A percentile compares a stretch with the other conserved stretches of the same genome.
Evolutionary conservation across 1,140 invertebrate genomes (phyloP).

Genomic region (Anastrepha obliqua): DNA sequence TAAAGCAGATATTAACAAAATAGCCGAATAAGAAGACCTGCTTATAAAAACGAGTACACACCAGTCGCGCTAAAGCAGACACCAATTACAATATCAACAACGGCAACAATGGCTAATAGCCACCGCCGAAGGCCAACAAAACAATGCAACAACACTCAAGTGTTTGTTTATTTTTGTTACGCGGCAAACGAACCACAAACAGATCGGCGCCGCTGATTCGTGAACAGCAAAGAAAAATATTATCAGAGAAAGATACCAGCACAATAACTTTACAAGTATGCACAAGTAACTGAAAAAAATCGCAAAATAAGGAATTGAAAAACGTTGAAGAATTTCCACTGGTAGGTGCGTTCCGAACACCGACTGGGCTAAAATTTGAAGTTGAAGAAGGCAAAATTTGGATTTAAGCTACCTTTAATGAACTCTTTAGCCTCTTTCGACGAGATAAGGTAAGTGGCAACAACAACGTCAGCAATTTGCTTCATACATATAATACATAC

Average conservation of each 20-base stretch:
- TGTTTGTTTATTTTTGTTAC: neutral
- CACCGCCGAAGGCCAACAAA: conserved; percentile 10
- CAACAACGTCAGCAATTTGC: neutral
- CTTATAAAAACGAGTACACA: neutral
- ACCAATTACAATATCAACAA: neutral
- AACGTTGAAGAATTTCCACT: neutral
- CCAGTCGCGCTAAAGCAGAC: neutral
- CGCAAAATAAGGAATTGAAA: neutral
- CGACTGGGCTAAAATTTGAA: too few species aligned
- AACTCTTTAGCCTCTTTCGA: conserved; percentile 40
- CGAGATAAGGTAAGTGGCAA: conserved; percentile 14
- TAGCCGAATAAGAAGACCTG: neutral
- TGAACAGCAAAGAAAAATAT: neutral
- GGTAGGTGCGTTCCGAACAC: neutral
- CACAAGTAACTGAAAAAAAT: neutral
- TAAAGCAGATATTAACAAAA: neutral
- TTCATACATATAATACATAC: neutral
- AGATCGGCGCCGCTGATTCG: neutral
- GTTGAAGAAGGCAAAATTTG: neutral
- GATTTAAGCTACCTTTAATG: conserved; percentile 20
- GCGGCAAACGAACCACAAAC: neutral
- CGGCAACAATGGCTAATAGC: neutral
- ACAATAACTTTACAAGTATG: neutral
- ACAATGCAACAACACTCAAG: neutral
- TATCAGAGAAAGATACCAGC: neutral